Percentiles rank a stretch among this genome's conserved stretches.
Evolutionary conservation across 1,140 invertebrate species (phyloP).

Genomic region (Himalopsyche phryganea): DNA sequence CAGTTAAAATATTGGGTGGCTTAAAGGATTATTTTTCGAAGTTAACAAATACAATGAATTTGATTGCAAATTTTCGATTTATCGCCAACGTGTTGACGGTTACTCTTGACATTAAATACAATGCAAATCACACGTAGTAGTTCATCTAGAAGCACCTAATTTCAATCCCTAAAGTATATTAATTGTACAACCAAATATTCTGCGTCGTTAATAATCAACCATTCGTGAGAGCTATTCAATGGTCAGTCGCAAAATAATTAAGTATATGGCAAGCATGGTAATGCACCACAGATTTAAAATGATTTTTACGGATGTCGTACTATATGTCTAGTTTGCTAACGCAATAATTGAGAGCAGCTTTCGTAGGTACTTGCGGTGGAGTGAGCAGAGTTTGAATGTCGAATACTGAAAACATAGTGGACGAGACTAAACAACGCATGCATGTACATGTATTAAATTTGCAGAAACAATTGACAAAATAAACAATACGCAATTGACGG

Average conservation of each 20-base stretch:
- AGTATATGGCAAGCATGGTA: slow-evolving; percentile 21
- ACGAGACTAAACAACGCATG: too few species aligned
- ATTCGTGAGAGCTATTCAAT: neutral
- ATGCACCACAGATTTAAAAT: neutral
- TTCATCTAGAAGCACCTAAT: slow-evolving; percentile 13
- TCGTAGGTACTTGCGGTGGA: neutral
- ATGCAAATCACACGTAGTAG: neutral
- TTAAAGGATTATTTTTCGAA: too few species aligned
- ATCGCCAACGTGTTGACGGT: neutral
- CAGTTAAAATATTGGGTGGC: too few species aligned
- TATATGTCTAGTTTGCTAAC: slow-evolving; percentile 1
- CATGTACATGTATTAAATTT: too few species aligned
- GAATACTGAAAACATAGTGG: too few species aligned
- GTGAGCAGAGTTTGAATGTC: neutral
- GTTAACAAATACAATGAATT: slow-evolving; percentile 1
- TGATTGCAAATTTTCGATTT: neutral
- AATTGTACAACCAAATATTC: neutral
- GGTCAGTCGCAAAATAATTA: slow-evolving; percentile 21
- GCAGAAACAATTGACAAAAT: too few species aligned
- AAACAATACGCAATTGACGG: too few species aligned
- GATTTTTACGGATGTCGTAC: neutral
- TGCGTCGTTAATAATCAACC: neutral
- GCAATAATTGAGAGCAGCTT: slow-evolving; percentile 8
- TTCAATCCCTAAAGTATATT: slow-evolving; percentile 8
- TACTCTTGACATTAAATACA: neutral